Conservation (phyloP, 2,888 invertebrate species). For the Sycophila texana region DNA sequence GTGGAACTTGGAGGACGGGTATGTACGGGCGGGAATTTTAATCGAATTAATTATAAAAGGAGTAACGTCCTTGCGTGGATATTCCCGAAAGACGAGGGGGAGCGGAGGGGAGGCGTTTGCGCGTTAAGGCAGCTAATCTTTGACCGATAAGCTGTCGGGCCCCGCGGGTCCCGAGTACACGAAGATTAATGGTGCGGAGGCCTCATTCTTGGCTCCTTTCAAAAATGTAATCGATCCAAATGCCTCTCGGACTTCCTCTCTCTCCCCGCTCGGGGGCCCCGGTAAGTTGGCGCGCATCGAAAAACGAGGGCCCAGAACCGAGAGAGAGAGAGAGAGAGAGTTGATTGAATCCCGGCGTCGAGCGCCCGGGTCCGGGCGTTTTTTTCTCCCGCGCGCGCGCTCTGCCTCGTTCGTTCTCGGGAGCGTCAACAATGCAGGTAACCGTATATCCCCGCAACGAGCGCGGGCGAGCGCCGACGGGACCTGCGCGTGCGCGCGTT, state of each 20-base stretch:
- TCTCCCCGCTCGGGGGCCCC: neutral
- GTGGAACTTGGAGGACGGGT: slow-evolving; percentile 3
- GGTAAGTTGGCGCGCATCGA: neutral
- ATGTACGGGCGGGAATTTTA: slow-evolving; percentile 5
- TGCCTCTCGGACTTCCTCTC: slow-evolving; percentile 14
- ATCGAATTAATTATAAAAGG: slow-evolving; percentile 38
- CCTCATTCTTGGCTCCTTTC: slow-evolving; percentile 24
- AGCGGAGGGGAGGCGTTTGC: neutral
- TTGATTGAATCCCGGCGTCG: slow-evolving; percentile 38
- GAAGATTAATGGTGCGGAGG: slow-evolving; percentile 22
- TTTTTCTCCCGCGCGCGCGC: slow-evolving; percentile 6
- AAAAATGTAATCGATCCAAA: slow-evolving; percentile 38
- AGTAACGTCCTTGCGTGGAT: slow-evolving; percentile 11
- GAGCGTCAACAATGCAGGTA: slow-evolving; percentile 54
- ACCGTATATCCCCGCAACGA: slow-evolving; percentile 31
- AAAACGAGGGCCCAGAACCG: neutral
- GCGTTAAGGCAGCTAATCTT: slow-evolving; percentile 25
- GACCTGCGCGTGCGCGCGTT: slow-evolving; percentile 15
- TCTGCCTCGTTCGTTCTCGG: slow-evolving; percentile 25
- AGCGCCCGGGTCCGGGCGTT: slow-evolving; percentile 17
- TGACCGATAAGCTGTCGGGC: slow-evolving; percentile 19
- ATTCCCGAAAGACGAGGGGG: slow-evolving; percentile 3
- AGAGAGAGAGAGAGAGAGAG: slow-evolving; percentile 7
- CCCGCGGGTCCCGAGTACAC: neutral
- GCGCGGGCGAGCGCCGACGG: neutral